These are phyloP conservation scores for Neelides sp. DNA, from an alignment of 1,140 invertebrate species.

Conservation along the genomic window DNA sequence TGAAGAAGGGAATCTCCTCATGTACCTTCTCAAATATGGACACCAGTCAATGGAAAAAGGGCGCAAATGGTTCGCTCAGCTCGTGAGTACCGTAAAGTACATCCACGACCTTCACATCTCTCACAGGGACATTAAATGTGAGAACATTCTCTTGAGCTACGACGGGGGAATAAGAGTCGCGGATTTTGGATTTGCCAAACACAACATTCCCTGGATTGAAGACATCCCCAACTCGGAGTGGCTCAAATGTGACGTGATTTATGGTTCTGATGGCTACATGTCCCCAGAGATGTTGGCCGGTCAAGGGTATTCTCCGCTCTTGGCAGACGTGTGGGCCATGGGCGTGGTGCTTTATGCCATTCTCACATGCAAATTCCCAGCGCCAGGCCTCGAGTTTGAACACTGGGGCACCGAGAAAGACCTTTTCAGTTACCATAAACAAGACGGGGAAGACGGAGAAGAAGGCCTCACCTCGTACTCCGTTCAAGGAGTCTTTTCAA, in stretches of 20 bases:
- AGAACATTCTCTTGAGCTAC: constrained; percentile 10
- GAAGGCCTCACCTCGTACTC: not conserved
- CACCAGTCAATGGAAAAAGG: not conserved
- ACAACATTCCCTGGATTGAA: constrained; percentile 1
- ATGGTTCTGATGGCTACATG: constrained; percentile 8
- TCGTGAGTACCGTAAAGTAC: not conserved
- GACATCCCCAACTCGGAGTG: not conserved
- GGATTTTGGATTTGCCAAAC: constrained; percentile 11
- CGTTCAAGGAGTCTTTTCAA: not conserved
- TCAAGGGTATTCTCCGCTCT: constrained; percentile 4
- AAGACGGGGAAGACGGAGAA: not conserved
- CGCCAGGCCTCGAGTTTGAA: no score
- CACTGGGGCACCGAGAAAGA: no score
- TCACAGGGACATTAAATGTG: constrained; percentile 5
- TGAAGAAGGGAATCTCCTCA: constrained; percentile 1
- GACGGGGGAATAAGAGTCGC: not conserved
- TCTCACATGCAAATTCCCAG: constrained; percentile 7
- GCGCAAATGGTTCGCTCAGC: constrained; percentile 5
- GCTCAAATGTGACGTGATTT: not conserved
- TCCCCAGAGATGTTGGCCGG: constrained; percentile 2
- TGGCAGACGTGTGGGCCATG: constrained; percentile 8
- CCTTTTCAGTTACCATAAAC: no score
- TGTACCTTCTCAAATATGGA: not conserved
- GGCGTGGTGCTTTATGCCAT: constrained; percentile 6
- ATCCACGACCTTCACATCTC: not conserved